Evolutionary conservation across 2,888 invertebrate genomes (phyloP), one percentile per base, ranked within the genome.

Genomic region (Rhogogaster chlorosoma): DNA sequence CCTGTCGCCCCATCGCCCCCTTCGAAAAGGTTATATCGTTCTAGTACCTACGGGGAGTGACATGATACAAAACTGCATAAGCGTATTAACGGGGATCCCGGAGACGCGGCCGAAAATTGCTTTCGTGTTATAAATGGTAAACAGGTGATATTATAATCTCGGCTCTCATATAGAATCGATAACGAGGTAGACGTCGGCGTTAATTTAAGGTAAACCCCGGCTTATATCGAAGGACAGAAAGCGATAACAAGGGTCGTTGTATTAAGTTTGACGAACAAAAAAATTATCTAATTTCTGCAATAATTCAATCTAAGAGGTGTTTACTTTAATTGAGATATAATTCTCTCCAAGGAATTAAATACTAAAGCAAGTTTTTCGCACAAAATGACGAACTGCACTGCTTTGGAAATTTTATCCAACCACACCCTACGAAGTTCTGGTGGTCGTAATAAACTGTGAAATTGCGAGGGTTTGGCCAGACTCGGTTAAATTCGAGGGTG

Each of bases 51-150:
- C 15, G 29, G 26, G 77, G 29, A 29, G n/a, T 22, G 38, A 53
- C 57, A 57, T 57, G 12, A 45, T 45, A 78, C 49, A 80, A 80
- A 80, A 80, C 80, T 61, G 80, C 61, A 61, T 80, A 80, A 80
- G 80, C 61, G 61, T 22, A 80, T 80, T 80, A 80, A 57, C 80
- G 78, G 77, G 49, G 49, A 12, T 32, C 7, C 9, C 73, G 38
- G 42, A 73, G 38, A 73, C 80, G 49, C 26, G 38, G 38, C 80
- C 38, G 2, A 29, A 80, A 80, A 80, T 80, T 80, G 80, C 80
- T 80, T 80, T 49, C 57, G 57, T 61, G 57, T 38, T 12, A 53
- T 57, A 36, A 80, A 38, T 61, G 36, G 36, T 38, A 80, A 80
- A 80, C 80, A 80, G 80, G 80, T 80, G 80, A 61, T 29, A 22